Base-by-base conservation (phyloP, 2,113 vertebrate genomes). In the Pelecanus crispus region DNA sequence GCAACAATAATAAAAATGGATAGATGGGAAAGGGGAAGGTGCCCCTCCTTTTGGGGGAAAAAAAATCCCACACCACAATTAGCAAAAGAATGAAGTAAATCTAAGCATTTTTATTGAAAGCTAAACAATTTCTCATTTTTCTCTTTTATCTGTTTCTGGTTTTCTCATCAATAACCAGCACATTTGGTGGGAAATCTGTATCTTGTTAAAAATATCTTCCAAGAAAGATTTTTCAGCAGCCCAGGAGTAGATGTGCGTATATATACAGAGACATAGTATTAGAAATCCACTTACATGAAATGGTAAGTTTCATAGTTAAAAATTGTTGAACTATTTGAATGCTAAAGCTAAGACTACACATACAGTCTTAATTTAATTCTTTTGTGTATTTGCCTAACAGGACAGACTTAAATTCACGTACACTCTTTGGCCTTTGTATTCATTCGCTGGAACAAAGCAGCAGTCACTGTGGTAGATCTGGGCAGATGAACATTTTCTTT, bases 151-250 rank as follows among this genome's bases (percentile, higher is more conserved):
- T 68, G 6, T 93, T 88, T 88, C 90, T 92, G 22, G 26, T 73
- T 93, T 92, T 86, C 79, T 77, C 81, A 73, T 93, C 4, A 61
- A 85, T 56, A 91, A 59, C 15, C 29, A 75, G 36, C 44, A 81
- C 52, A 87, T 68, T 82, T 44, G 9, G 56, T 80, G 49, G 44
- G 32, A 96, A 96, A 89, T 87, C 61, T 95, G 56, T 89, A 61
- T 75, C 84, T 89, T 75, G 52, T 82, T 95, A 92, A 75, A 95
- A 97, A 90, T 90, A 92, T 61, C 65, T 82, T 66, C 36, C 70
- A 70, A 79, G n/a, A 44, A 88, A 86, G 24, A 18, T 4, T 8
- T 38, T 81, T 73, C 68, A 67, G 18, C 49, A 79, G 25, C 34
- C 42, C n/a, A 45, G 47, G 45, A 68, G 38, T 66, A 88, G 29